Base-by-base conservation (phyloP, 1,140 invertebrate species). In the Drosophila paulistorum region DNA sequence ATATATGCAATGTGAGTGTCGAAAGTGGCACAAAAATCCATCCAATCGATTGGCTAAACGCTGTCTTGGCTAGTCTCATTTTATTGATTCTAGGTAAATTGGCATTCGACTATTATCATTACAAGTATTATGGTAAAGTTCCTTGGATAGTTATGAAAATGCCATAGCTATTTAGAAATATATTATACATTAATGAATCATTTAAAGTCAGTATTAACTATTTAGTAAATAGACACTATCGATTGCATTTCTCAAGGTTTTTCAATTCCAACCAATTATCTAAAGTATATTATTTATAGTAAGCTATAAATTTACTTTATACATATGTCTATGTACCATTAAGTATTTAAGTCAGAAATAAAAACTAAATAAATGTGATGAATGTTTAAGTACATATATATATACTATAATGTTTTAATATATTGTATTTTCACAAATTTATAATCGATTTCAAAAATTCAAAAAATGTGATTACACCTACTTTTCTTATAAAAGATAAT, bases 61-160 rank as follows among this genome's bases (percentile, higher is more conserved):
- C 95, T 14, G 91, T 95, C 30, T 92, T 97, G 20, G 94, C 94
- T 1, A 90, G 92, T 7, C 91, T 96, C 11, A 96, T 97, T 74
- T 65, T 97, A 1, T 83, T 96, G 1, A 93, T 97, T 23, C 83
- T 97, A 54, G 94, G 94, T 4, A 96, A 96, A 91, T 94, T 97
- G 59, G 91, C 94, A 1, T 97, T 96, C 77, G 96, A 97, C 91
- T 97, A 97, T 92, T 96, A 96, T 92, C 93, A 93, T 58, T 97
- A 96, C 90, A 96, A 96, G 84, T 95, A 94, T 69, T 96, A 95
- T 9, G 96, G 96, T 9, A 94, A 94, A 81, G 91, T 97, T 59
- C 96, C 96, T 7, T 97, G 96, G 96, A 95, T 97, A 45, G 95
- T 95, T 9, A 93, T 94, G 57, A 96, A 95, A 92, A 94, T 96